Conservation (phyloP, 92 coral and sea anemone genomes). For the Zoanthus solanderi region DNA sequence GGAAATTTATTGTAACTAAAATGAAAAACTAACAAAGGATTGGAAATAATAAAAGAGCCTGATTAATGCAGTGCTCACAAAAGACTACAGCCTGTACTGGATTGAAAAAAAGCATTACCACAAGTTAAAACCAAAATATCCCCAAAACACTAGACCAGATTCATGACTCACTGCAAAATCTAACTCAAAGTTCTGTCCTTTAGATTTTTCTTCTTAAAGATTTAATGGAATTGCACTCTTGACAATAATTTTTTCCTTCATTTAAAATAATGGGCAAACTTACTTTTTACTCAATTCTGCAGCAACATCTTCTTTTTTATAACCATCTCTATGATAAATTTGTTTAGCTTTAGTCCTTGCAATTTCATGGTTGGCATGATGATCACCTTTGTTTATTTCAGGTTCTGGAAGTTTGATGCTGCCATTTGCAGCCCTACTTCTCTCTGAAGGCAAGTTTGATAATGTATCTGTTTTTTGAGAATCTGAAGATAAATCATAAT, state of each 20-base stretch:
- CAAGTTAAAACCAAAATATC: no score
- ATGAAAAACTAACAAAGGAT: no score
- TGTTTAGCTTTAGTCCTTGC: slow-evolving; percentile 78
- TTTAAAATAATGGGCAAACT: slow-evolving; percentile 34
- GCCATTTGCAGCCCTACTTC: slow-evolving; percentile 40
- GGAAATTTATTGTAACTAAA: no score
- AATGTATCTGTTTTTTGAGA: slow-evolving; percentile 23
- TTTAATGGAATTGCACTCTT: background rate
- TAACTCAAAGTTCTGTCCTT: no score
- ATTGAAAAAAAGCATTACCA: no score
- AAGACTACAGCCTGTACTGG: no score
- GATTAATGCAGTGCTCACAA: no score
- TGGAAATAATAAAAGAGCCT: no score
- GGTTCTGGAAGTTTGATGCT: slow-evolving; percentile 27
- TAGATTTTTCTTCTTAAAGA: no score
- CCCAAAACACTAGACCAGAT: no score
- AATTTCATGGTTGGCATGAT: slow-evolving; percentile 40
- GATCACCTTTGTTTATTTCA: slow-evolving; percentile 28
- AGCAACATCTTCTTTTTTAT: slow-evolving; percentile 85
- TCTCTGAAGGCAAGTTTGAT: slow-evolving; percentile 29
- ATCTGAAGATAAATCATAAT: slow-evolving; percentile 47
- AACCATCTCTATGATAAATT: slow-evolving; percentile 83
- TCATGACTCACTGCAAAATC: no score
- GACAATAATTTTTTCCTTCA: no score
- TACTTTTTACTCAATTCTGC: slow-evolving; percentile 92